Percentiles rank a stretch among this genome's conserved stretches.
Evolutionary conservation across 2,888 invertebrate species (phyloP).

Genomic region (Priocnemis perturbator): DNA sequence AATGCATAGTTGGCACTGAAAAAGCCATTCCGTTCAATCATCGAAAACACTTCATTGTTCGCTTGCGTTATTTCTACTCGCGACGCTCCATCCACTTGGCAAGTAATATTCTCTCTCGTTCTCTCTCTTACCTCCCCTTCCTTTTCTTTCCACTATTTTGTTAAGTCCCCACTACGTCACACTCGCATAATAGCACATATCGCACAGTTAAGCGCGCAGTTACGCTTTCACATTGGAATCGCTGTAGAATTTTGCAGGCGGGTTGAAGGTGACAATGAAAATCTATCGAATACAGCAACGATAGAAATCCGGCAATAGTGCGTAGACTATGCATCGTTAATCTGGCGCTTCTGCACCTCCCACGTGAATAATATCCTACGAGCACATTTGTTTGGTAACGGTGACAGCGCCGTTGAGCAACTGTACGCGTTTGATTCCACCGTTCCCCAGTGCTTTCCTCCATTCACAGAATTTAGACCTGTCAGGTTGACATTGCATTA

Average conservation of each 20-base stretch:
- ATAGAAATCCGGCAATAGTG: slow-evolving; percentile 27
- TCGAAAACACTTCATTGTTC: too few species aligned
- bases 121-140: neutral
- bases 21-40: too few species aligned
- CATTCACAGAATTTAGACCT: too few species aligned
- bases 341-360: slow-evolving; percentile 20
- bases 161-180: too few species aligned
- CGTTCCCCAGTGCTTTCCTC: too few species aligned
- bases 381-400: slow-evolving; percentile 27
- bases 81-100: neutral
- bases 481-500: too few species aligned
- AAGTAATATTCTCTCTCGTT: neutral
- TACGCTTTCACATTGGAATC: slow-evolving; percentile 26
- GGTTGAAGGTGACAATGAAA: slow-evolving; percentile 28
- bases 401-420: slow-evolving; percentile 20
- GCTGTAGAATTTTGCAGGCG: slow-evolving; percentile 33
- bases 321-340: slow-evolving; percentile 23
- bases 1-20: too few species aligned
- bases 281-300: slow-evolving; percentile 36
- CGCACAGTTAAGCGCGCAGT: too few species aligned
- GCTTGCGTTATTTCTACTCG: neutral
- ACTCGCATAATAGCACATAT: too few species aligned
- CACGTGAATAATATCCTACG: slow-evolving; percentile 24
- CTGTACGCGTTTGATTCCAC: slow-evolving; percentile 11
- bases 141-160: too few species aligned